Evolutionary conservation across 2,113 vertebrate species (phyloP), one percentile per base, ranked within the genome.

Genomic region (Tetrax tetrax): DNA sequence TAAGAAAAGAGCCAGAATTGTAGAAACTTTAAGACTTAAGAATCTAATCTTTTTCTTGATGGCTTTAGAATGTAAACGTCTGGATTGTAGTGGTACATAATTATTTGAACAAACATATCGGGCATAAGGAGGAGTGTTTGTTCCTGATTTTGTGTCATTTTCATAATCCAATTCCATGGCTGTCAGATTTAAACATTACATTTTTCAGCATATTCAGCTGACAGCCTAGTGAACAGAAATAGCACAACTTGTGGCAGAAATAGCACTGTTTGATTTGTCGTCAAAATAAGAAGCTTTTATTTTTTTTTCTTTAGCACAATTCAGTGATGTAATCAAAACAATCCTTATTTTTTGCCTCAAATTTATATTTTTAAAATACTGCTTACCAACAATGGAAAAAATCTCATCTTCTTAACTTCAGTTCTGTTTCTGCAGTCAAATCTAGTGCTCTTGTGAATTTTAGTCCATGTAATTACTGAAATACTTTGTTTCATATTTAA

Each of bases 141-240:
- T n/a, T 83, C 56, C 77, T 63, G 77, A 79, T 85, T 87, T 66
- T 79, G 18, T 86, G 45, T 93, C 43, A 60, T 71, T 91, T 87
- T 82, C 57, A 61, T 91, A 91, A 97, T 94, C 80, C 41, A 57
- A 9, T 96, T 89, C 24, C 74, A 75, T 17, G 14, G 83, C 43
- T 89, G 84, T 87, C 93, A 79, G 83, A 87, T 64, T 68, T 57
- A 78, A 93, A 45, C 20, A 29, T 4, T 35, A 4, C 0, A 1
- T 13, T 95, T 95, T 95, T 27, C n/a, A 81, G 10, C 12, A 16
- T 20, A 24, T 5, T 83, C 57, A 64, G 51, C 56, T 75, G 69
- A 75, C 72, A 89, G 33, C 29, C 27, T 41, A 38, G 64, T 48
- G 65, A 81, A 70, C 50, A 74, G 71, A 63, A 95, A 33, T 47